phyloP scores from a whole-genome alignment of 1,140 invertebrate species.

The Drosophila navojoa region DNA sequence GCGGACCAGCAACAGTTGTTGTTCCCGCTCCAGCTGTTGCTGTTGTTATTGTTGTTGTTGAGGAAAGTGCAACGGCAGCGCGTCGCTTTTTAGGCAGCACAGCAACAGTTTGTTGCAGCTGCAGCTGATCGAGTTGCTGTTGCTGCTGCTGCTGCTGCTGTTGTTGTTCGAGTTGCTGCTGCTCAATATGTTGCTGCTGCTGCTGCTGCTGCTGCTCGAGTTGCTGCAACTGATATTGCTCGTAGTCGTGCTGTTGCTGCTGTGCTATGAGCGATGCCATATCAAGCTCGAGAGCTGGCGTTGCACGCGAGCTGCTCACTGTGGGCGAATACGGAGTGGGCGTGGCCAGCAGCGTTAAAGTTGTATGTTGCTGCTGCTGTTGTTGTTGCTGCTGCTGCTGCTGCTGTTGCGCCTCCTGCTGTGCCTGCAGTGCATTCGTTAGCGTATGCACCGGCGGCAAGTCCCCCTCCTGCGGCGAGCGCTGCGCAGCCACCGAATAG shows the following conservation, averaged over 20 bases:
- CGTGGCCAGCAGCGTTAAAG: constrained; percentile 56
- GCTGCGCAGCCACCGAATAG: constrained; percentile 66
- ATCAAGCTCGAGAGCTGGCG: constrained; percentile 60
- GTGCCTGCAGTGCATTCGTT: constrained; percentile 60
- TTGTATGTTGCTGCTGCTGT: constrained; percentile 49
- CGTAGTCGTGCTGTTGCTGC: constrained; percentile 48
- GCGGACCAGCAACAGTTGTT: constrained; percentile 17
- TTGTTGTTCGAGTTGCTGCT: constrained; percentile 23
- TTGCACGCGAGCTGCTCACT: constrained; percentile 68
- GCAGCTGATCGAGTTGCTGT: constrained; percentile 11
- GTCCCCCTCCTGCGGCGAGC: constrained; percentile 78
- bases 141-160: constrained; percentile 19
- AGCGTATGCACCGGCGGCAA: constrained; percentile 73
- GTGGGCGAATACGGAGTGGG: constrained; percentile 74
- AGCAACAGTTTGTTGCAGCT: constrained; percentile 18
- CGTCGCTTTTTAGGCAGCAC: constrained; percentile 42
- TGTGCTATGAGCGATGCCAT: constrained; percentile 59
- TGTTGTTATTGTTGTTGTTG: constrained; percentile 7
- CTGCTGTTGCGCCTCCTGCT: constrained; percentile 57
- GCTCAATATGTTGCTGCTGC: constrained; percentile 13
- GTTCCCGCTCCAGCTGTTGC: neutral
- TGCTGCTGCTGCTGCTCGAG: constrained; percentile 28
- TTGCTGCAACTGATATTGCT: constrained; percentile 47
- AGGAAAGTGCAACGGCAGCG: constrained; percentile 9
- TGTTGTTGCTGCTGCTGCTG: constrained; percentile 52